phyloP scores from a whole-genome alignment of 2,113 vertebrate genomes.

The Prunella fulvescens region DNA sequence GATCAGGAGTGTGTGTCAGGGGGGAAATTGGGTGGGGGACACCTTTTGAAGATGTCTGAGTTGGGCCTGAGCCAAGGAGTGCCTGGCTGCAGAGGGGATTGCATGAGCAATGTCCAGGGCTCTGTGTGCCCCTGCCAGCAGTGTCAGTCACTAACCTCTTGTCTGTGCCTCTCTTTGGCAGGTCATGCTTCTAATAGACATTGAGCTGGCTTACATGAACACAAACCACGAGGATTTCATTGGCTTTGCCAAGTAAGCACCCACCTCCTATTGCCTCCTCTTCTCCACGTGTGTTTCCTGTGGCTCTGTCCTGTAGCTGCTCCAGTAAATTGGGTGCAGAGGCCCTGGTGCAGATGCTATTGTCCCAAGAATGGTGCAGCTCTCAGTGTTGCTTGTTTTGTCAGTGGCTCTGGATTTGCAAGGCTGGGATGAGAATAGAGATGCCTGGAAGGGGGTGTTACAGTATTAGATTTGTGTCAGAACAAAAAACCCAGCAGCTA shows the following conservation, averaged over 20 bases:
- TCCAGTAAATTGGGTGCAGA: background rate
- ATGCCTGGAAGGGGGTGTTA: background rate
- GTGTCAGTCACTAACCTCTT: background rate
- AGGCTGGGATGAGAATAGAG: background rate
- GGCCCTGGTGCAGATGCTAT: background rate
- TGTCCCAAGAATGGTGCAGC: background rate
- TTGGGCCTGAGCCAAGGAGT: background rate
- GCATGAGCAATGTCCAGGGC: background rate
- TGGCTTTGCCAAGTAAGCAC: constrained; percentile 95
- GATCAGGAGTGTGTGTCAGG: background rate
- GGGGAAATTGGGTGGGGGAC: background rate
- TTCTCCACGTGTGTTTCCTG: background rate
- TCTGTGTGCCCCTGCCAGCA: background rate
- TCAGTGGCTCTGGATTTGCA: background rate
- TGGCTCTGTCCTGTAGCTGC: background rate
- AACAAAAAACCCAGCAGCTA: background rate
- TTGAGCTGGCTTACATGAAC: constrained; percentile 98
- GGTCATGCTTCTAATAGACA: constrained; percentile 97
- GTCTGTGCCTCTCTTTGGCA: constrained; percentile 44
- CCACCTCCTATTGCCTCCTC: background rate
- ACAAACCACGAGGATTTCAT: constrained; percentile 99
- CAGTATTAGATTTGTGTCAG: background rate
- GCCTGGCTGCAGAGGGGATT: background rate
- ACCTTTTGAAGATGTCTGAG: background rate
- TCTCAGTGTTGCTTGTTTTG: background rate